These are phyloP conservation scores for Mesoligia furuncula DNA, from an alignment of 2,888 invertebrate genomes.

Conservation along the genomic window DNA sequence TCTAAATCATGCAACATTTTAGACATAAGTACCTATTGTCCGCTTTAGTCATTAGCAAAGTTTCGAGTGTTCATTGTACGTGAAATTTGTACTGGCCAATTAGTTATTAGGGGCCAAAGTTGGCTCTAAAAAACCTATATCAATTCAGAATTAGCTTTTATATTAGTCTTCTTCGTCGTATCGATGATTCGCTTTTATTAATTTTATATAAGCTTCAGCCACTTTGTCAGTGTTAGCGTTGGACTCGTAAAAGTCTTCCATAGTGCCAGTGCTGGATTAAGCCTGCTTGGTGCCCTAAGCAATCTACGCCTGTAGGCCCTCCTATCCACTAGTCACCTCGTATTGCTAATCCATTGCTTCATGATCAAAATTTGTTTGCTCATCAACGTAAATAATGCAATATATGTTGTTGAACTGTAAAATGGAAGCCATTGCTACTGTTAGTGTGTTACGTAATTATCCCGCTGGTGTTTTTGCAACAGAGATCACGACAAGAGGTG, in stretches of 20 bases:
- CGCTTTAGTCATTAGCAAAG: slow-evolving; percentile 59
- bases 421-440: no score
- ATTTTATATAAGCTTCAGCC: not conserved
- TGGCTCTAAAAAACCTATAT: slow-evolving; percentile 2
- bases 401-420: no score
- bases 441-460: no score
- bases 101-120: slow-evolving; percentile 47
- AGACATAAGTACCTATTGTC: slow-evolving; percentile 30
- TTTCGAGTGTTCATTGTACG: slow-evolving; percentile 44
- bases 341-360: no score
- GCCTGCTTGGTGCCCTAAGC: no score
- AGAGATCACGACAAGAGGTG: no score
- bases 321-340: no score
- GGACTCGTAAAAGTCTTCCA: not conserved
- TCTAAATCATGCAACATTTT: slow-evolving; percentile 47
- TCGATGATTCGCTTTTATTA: not conserved
- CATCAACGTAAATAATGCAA: no score
- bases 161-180: not conserved
- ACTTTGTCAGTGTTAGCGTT: not conserved
- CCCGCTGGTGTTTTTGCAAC: no score
- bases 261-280: no score
- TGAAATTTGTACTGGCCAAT: slow-evolving; percentile 53
- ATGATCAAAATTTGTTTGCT: no score
- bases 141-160: not conserved
- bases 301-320: no score